These are phyloP conservation scores for Parthenolecanium corni DNA, from an alignment of 2,888 invertebrate species.

Conservation along the genomic window DNA sequence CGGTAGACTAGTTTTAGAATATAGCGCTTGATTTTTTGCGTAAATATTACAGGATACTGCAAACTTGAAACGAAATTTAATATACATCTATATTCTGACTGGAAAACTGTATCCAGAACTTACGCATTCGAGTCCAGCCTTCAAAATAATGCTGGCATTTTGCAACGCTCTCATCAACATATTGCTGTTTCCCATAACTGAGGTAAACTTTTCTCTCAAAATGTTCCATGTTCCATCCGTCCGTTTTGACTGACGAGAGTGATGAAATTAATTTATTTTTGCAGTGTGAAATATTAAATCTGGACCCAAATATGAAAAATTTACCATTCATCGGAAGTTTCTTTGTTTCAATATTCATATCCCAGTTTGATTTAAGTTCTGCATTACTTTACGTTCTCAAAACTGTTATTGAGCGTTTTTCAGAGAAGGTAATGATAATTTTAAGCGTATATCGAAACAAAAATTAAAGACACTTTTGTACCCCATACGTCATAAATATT, in stretches of 20 bases:
- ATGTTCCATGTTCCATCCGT: neutral
- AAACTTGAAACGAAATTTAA: neutral
- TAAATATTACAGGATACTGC: conserved; percentile 12
- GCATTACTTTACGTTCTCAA: conserved; percentile 12
- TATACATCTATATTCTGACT: conserved; percentile 10
- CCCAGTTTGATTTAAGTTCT: conserved; percentile 17
- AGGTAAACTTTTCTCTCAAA: neutral
- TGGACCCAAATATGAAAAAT: conserved; percentile 17
- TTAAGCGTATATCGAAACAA: neutral
- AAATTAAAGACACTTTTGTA: neutral
- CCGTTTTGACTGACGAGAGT: neutral
- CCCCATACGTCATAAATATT: neutral
- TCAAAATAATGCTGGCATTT: conserved; percentile 9
- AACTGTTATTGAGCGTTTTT: conserved; percentile 5
- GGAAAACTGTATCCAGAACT: conserved; percentile 14
- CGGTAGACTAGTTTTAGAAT: too few relatives aligned
- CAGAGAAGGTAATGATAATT: conserved; percentile 2
- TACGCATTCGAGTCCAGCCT: conserved; percentile 6
- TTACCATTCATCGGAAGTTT: conserved; percentile 15
- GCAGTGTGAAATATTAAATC: conserved; percentile 20
- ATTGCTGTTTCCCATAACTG: conserved; percentile 13
- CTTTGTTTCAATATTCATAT: conserved; percentile 8
- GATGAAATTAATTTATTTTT: conserved; percentile 2
- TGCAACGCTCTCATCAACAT: conserved; percentile 8
- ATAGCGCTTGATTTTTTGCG: neutral